These are phyloP conservation scores for Lasioglossum baleicum DNA, from an alignment of 1,140 invertebrate species.

Conservation along the genomic window DNA sequence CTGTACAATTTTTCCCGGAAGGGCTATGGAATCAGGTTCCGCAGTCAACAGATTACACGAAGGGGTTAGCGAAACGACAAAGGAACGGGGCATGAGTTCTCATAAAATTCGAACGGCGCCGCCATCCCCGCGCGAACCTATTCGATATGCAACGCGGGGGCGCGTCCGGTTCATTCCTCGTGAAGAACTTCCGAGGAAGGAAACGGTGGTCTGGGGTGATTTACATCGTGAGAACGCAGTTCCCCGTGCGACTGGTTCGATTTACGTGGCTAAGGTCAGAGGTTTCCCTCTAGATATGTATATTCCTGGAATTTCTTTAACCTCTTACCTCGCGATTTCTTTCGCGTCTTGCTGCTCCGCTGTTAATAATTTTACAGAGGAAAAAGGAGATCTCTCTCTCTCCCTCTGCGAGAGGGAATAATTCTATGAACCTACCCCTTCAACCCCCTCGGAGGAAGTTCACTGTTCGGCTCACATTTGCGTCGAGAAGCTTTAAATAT, in stretches of 20 bases:
- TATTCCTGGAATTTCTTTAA: not conserved
- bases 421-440: too few species aligned
- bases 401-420: too few species aligned
- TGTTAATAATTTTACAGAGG: too few species aligned
- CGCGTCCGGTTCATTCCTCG: conserved; percentile 47
- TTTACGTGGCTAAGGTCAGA: conserved; percentile 39
- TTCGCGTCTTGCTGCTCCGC: too few species aligned
- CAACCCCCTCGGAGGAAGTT: too few species aligned
- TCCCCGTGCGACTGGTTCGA: conserved; percentile 28
- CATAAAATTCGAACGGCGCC: conserved; percentile 4
- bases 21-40: too few species aligned
- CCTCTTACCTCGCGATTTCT: too few species aligned
- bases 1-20: too few species aligned
- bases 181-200: conserved; percentile 13
- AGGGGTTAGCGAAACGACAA: not conserved
- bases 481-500: too few species aligned
- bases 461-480: too few species aligned
- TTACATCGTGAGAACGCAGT: conserved; percentile 49
- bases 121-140: conserved; percentile 15
- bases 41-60: too few species aligned
- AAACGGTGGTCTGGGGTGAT: conserved; percentile 30
- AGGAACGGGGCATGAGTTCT: not conserved
- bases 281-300: not conserved
- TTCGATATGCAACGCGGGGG: conserved; percentile 38
- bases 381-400: too few species aligned